phyloP scores from a whole-genome alignment of 2,888 invertebrate genomes.

The Argyresthia goedartella region DNA sequence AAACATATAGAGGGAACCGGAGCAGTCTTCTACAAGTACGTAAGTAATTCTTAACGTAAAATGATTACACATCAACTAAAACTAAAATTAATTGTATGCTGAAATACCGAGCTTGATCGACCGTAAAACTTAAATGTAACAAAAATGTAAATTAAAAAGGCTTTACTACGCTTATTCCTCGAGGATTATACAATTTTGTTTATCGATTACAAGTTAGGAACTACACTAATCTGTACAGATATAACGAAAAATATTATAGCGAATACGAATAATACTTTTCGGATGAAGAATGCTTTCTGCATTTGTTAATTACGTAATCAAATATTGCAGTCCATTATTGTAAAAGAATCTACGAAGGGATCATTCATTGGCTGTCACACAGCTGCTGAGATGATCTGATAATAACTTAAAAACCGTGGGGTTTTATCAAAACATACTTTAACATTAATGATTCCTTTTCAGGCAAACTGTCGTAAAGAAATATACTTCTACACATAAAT shows the following conservation, averaged over 20 bases:
- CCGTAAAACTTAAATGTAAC: conserved; percentile 28
- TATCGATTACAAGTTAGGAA: conserved; percentile 66
- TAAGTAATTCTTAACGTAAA: conserved; percentile 16
- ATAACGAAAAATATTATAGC: conserved; percentile 37
- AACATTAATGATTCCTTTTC: conserved; percentile 46
- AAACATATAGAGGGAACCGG: conserved; percentile 18
- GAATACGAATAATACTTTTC: conserved; percentile 32
- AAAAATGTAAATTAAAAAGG: conserved; percentile 39
- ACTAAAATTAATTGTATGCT: conserved; percentile 14
- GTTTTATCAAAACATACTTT: conserved; percentile 14
- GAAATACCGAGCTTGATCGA: conserved; percentile 48
- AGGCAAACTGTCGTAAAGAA: conserved; percentile 51
- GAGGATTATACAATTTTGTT: conserved; percentile 55
- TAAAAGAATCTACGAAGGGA: background rate
- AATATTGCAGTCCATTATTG: background rate
- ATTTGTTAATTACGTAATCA: background rate
- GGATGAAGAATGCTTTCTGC: background rate
- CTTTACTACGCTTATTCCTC: conserved; percentile 43
- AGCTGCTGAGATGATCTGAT: background rate
- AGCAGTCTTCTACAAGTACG: conserved; percentile 62
- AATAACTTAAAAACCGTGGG: background rate
- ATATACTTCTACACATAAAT: conserved; percentile 26
- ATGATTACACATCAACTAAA: conserved; percentile 17
- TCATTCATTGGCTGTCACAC: background rate
- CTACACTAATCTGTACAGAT: conserved; percentile 63